Evolutionary conservation across 1,140 invertebrate genomes (phyloP).

Genomic region (Akabosia matsudoensis): DNA sequence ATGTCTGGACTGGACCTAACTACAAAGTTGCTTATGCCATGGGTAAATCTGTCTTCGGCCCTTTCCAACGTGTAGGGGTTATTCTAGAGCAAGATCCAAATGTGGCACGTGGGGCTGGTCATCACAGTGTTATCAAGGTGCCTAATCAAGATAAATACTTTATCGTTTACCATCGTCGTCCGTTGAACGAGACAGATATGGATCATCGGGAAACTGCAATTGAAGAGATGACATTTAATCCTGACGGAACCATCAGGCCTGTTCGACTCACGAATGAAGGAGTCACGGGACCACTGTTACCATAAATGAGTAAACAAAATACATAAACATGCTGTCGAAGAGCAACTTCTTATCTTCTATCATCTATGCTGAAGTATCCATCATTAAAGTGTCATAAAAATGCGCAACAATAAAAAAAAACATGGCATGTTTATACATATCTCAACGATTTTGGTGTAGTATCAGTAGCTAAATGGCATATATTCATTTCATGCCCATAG

Average conservation of each 20-base stretch:
- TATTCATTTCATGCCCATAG: too few species aligned
- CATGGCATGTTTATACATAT: too few species aligned
- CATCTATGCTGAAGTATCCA: too few species aligned
- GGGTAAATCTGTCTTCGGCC: slow-evolving; percentile 21
- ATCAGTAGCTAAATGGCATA: too few species aligned
- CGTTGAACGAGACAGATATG: slow-evolving; percentile 29
- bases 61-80: slow-evolving; percentile 13
- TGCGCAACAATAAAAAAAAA: too few species aligned
- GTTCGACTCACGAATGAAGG: slow-evolving; percentile 1
- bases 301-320: too few species aligned
- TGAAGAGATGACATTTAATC: slow-evolving; percentile 13
- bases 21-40: slow-evolving; percentile 35
- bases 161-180: slow-evolving; percentile 39
- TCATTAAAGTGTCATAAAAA: too few species aligned
- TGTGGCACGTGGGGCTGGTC: slow-evolving; percentile 34
- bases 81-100: slow-evolving; percentile 33
- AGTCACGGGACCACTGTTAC: neutral
- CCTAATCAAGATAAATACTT: slow-evolving; percentile 28
- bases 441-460: too few species aligned
- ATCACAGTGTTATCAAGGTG: slow-evolving; percentile 31
- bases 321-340: too few species aligned
- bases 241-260: slow-evolving; percentile 5
- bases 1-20: slow-evolving; percentile 31
- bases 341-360: too few species aligned
- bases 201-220: slow-evolving; percentile 31